These are phyloP conservation scores for Chloroceryle aenea DNA, from an alignment of 2,113 vertebrate genomes.

Conservation along the genomic window DNA sequence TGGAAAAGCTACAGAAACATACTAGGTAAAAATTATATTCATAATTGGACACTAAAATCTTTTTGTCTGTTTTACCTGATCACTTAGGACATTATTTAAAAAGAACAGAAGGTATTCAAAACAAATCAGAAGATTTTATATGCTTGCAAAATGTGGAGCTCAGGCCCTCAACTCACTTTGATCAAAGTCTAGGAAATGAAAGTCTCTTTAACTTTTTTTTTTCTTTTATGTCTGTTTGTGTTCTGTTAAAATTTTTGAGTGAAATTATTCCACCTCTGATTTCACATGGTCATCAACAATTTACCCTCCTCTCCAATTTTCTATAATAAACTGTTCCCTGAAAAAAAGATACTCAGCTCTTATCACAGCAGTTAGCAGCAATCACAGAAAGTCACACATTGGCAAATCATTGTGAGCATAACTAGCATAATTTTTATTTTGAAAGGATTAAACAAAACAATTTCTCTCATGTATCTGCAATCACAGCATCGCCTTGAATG, in stretches of 20 bases:
- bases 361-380: background rate
- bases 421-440: background rate
- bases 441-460: background rate
- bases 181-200: background rate
- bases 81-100: background rate
- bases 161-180: background rate
- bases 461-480: background rate
- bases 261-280: background rate
- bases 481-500: background rate
- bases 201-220: too few species aligned
- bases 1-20: background rate
- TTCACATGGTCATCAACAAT: background rate
- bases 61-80: background rate
- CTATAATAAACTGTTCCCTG: background rate
- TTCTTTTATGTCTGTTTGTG: background rate
- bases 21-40: background rate
- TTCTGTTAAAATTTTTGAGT: background rate
- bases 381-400: background rate
- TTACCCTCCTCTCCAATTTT: background rate
- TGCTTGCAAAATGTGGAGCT: background rate
- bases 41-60: rapidly evolving
- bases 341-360: background rate
- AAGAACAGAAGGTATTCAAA: background rate
- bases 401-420: background rate
- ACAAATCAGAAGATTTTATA: background rate